Evolutionary conservation across 2,797 vertebrate species (phyloP), one percentile per base, ranked within the genome.

Genomic region (Crenichthys baileyi): DNA sequence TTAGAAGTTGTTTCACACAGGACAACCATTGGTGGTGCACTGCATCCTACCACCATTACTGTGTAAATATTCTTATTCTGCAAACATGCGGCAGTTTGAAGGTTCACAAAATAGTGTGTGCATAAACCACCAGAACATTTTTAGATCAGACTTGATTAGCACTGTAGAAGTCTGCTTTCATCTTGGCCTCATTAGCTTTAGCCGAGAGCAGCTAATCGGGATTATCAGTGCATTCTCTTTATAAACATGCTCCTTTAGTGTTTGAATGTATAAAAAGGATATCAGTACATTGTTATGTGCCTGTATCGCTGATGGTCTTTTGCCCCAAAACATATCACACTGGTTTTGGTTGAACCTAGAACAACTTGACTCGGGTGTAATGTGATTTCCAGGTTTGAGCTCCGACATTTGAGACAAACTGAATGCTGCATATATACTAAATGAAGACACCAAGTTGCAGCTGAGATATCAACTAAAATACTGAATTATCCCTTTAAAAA

Each of bases 401-500:
- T 36, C 36, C 4, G 36, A 36, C 36, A 8, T 39, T 20, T 39
- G 31, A 65, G 61, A 65, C 31, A 65, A 65, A 65, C 11, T 36
- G 36, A 63, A 63, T 20, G 29, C 36, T 29, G 31, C 60, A 29
- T 63, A n/a, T 36, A 6, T 36, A 36, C 60, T 39, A 39, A 65
- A 65, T 65, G 61, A 65, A 65, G 31, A 65, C 31, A 20, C 60
- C 60, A 63, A 20, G 29, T 24, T 26, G 67, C 67, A 70, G 67
- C 67, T 26, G 20, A 70, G 12, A 70, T 70, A 26, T 70, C 8
- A 46, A 70, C 41, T 15, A 6, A 68, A 68, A 44, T 13, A 11
- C 24, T 26, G 12, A 48, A 46, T 41, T 70, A 4, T n/a, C 39
- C 41, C 41, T n/a, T 46, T 26, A 46, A 70, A 70, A 70, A 41